Percentiles rank a stretch among this genome's conserved stretches.
Evolutionary conservation across 2,888 invertebrate species (phyloP).

Genomic region (Aspidiotus rigidus): DNA sequence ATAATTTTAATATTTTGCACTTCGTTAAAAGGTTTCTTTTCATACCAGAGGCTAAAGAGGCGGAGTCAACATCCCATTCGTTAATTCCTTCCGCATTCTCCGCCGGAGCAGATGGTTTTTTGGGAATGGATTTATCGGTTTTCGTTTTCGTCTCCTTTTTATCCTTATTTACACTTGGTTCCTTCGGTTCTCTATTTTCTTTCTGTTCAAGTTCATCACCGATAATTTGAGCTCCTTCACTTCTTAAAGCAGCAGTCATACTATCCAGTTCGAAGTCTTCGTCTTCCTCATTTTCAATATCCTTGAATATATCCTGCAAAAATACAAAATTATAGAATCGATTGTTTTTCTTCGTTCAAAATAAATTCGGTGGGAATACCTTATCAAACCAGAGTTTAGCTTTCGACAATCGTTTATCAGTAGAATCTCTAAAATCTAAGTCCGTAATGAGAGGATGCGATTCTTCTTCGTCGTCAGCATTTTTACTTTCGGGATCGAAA

Average conservation of each 20-base stretch:
- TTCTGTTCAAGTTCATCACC: constrained; percentile 42
- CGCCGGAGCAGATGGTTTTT: background rate
- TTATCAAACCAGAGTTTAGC: constrained; percentile 83
- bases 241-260: constrained; percentile 46
- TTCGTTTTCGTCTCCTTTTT: constrained; percentile 47
- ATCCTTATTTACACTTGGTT: constrained; percentile 41
- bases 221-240: constrained; percentile 35
- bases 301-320: constrained; percentile 44
- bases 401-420: constrained; percentile 62
- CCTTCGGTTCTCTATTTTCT: constrained; percentile 41
- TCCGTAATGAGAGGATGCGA: constrained; percentile 69
- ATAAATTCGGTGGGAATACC: constrained; percentile 38
- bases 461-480: constrained; percentile 34
- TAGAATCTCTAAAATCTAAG: constrained; percentile 64
- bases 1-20: no score
- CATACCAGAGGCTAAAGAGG: constrained; percentile 28
- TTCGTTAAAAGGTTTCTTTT: no score
- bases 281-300: constrained; percentile 70
- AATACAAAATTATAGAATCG: background rate
- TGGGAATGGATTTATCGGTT: background rate
- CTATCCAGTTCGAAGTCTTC: constrained; percentile 79
- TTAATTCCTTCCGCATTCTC: constrained; percentile 18
- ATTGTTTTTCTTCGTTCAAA: background rate
- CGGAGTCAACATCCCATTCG: constrained; percentile 35
- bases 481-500: constrained; percentile 5